Base-by-base conservation (phyloP, 2,888 invertebrate species). In the Dascillus cervinus region DNA sequence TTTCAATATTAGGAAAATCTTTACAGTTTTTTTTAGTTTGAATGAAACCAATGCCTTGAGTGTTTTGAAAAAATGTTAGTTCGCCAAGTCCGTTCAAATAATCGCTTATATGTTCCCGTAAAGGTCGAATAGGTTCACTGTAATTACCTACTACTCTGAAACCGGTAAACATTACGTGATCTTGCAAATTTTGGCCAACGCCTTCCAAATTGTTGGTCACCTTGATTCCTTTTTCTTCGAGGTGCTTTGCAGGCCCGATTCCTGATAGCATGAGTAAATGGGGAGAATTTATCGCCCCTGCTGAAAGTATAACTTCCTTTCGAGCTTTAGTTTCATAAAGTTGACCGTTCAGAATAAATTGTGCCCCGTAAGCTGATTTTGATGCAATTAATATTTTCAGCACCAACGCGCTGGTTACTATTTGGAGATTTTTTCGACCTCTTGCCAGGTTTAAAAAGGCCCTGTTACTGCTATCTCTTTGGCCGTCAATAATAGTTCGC, bases 181-280 rank as follows among this genome's bases (percentile, higher is more conserved):
- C 89, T 62, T 85, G 86, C 9, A 90, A 65, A 62, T 90, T 90
- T 40, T 69, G 59, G 0, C 90, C 90, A 0, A 91, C 88, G 0
- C 85, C 85, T 8, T 77, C 75, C 5, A 72, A 64, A 57, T 82
- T 60, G 1, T 66, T 66, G 11, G 83, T 58, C 0, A 79, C 69
- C 11, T 73, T 66, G 23, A 84, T 76, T 0, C 71, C 74, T 12
- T 74, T 50, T 23, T 77, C 68, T 28, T 67, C 59, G 3, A 86
- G 65, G 52, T 85, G 77, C 4, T 70, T 62, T 3, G 64, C 64
- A 0, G 83, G 79, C 2, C 87, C 86, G 6, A 90, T 71, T 0
- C 92, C 92, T 1, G 89, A 87, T 22, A 92, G 57, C 86, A 90
- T 85, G 15, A 94, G 67, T 10, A 92, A 51, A 55, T 92, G 90